Evolutionary conservation across 2,888 invertebrate species (phyloP).

Genomic region (Chalcis sispes): DNA sequence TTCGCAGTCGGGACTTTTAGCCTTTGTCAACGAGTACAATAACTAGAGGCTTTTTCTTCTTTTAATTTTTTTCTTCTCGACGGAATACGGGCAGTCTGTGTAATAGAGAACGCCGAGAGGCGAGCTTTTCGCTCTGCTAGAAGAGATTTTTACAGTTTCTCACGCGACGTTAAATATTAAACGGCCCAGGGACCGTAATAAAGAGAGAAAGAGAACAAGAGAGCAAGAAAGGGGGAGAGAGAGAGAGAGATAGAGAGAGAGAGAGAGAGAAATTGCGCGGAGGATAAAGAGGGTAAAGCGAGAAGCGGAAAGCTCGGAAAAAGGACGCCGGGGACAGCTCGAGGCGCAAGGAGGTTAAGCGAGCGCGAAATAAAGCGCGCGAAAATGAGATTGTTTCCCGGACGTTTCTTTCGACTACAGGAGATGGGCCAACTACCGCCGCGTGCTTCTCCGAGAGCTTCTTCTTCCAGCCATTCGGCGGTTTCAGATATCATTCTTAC

Average conservation of each 20-base stretch:
- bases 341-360: slow-evolving; percentile 47
- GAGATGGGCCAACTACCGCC: too few species aligned
- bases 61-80: too few species aligned
- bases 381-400: slow-evolving; percentile 63
- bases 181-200: slow-evolving; percentile 57
- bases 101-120: too few species aligned
- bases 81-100: too few species aligned
- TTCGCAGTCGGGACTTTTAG: background rate
- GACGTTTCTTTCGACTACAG: slow-evolving; percentile 57
- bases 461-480: slow-evolving; percentile 54
- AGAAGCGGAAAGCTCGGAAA: slow-evolving; percentile 14
- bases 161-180: slow-evolving; percentile 67
- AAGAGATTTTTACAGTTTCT: slow-evolving; percentile 64
- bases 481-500: slow-evolving; percentile 56
- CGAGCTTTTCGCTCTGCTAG: slow-evolving; percentile 38
- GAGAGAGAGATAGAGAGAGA: slow-evolving; percentile 23
- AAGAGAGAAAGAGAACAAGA: slow-evolving; percentile 19
- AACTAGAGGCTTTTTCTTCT: background rate
- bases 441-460: slow-evolving; percentile 1
- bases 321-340: slow-evolving; percentile 36
- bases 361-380: slow-evolving; percentile 62
- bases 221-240: slow-evolving; percentile 29
- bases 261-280: background rate
- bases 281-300: slow-evolving; percentile 27
- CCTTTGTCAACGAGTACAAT: background rate